Conservation (phyloP, 2,888 invertebrate genomes). For the Troilus luridus region DNA sequence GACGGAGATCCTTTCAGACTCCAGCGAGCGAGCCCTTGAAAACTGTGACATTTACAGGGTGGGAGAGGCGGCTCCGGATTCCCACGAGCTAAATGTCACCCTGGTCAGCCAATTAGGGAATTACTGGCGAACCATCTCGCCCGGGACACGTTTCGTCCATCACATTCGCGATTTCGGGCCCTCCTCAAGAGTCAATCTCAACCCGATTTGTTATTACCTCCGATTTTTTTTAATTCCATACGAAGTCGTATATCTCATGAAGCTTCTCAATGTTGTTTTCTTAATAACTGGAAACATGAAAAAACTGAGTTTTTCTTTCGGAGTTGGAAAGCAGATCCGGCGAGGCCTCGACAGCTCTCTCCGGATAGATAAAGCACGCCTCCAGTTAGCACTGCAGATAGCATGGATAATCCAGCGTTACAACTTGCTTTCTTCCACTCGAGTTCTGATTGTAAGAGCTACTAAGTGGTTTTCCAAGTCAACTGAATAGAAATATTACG, state of each 20-base stretch:
- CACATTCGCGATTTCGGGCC: slow-evolving; percentile 3
- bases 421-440: slow-evolving; percentile 12
- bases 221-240: neutral
- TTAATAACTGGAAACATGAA: neutral
- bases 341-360: neutral
- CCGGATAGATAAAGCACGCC: slow-evolving; percentile 8
- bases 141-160: slow-evolving; percentile 22
- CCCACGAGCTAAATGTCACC: slow-evolving; percentile 58
- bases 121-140: slow-evolving; percentile 51
- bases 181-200: neutral
- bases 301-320: neutral
- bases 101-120: slow-evolving; percentile 56
- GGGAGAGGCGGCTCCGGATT: slow-evolving; percentile 38
- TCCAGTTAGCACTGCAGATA: slow-evolving; percentile 32
- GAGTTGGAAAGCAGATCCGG: slow-evolving; percentile 27
- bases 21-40: neutral
- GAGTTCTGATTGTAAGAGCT: neutral
- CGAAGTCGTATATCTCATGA: neutral
- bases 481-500: neutral
- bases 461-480: slow-evolving; percentile 9
- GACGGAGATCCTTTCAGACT: neutral
- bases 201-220: neutral
- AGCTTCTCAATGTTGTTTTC: neutral
- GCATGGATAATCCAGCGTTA: slow-evolving; percentile 16
- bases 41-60: slow-evolving; percentile 49